These are phyloP conservation scores for Neopelma chrysocephalum DNA, from an alignment of 2,797 vertebrate species.

Conservation along the genomic window DNA sequence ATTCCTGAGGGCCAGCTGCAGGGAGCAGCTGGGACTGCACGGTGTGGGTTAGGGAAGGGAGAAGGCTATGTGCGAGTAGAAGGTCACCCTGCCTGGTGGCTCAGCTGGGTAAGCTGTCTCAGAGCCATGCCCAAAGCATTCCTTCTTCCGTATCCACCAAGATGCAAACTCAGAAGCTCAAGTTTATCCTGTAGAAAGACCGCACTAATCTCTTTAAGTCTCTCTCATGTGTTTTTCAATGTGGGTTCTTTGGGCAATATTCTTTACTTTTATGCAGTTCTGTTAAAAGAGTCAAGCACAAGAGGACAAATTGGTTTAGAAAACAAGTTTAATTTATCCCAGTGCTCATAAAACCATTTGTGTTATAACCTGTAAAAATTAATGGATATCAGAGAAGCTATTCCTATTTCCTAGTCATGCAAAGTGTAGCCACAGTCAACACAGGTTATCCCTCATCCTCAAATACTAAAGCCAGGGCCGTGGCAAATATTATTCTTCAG, in stretches of 20 bases:
- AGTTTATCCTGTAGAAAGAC: neutral
- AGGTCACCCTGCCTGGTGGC: neutral
- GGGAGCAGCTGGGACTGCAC: neutral
- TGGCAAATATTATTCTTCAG: conserved; percentile 6
- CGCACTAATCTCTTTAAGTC: neutral
- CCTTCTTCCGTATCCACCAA: neutral
- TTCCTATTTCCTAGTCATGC: conserved; percentile 13
- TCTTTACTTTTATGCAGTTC: neutral
- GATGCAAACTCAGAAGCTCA: neutral
- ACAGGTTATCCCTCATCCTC: conserved; percentile 20
- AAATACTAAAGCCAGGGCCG: neutral
- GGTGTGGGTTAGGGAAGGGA: neutral
- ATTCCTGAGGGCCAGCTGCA: neutral
- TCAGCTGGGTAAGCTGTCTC: neutral
- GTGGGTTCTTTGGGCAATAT: neutral
- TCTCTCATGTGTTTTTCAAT: neutral
- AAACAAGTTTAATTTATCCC: conserved; percentile 37
- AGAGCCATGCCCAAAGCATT: neutral
- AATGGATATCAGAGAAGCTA: neutral
- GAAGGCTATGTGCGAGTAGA: neutral
- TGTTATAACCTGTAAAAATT: conserved; percentile 14
- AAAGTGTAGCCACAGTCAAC: neutral
- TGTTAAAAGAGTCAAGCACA: conserved; percentile 24
- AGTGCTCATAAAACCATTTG: neutral
- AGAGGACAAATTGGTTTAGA: conserved; percentile 1